Base-by-base conservation (phyloP, 2,888 invertebrate species). In the Hypercompe scribonia region DNA sequence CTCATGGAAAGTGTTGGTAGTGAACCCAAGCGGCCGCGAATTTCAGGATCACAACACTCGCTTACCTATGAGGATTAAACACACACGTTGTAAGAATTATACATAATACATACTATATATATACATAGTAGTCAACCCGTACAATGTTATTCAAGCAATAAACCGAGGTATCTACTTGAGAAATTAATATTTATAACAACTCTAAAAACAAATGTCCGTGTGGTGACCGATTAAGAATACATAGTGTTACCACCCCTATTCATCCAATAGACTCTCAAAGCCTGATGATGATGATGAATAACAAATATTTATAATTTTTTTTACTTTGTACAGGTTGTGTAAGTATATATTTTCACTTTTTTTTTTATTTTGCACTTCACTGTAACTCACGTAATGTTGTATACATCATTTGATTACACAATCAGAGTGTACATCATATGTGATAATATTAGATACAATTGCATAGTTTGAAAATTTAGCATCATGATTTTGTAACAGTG, bases 1-100 rank as follows among this genome's bases (percentile, higher is more conserved):
- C 97, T 97, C 94, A 97, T 96, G 70, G 96, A 96, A 28, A 97
- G 91, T n/a, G 97, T 96, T 3, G 97, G 97, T 68, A 97, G 91
- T 0, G 97, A 96, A 0, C 97, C 97, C 33, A 97, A 90, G 18
- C 96, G 92, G 1, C 97, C 97, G 24, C 97, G 95, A 71, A 97
- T 96, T 80, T 96, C 96, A 0, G 97, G 96, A 71, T 97, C 96
- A 13, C 97, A 96, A 84, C 97, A 96, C 88, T 97, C 97, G 82
- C 96, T 96, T 72, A 96, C 96, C 96, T 96, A 84, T 3, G 90
- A 84, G 28, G 1, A 11, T 33, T 28, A 54, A 3, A 28, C 8
- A 4, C 34, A 33, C 18, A 2, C 64, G 63, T 7, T 36, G 18
- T 21, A 5, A 54, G n/a, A n/a, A 24, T 50, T 50, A 42, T 15